Evolutionary conservation across 2,888 invertebrate genomes (phyloP), one percentile per base, ranked within the genome.

Genomic region (Noctua fimbriata): DNA sequence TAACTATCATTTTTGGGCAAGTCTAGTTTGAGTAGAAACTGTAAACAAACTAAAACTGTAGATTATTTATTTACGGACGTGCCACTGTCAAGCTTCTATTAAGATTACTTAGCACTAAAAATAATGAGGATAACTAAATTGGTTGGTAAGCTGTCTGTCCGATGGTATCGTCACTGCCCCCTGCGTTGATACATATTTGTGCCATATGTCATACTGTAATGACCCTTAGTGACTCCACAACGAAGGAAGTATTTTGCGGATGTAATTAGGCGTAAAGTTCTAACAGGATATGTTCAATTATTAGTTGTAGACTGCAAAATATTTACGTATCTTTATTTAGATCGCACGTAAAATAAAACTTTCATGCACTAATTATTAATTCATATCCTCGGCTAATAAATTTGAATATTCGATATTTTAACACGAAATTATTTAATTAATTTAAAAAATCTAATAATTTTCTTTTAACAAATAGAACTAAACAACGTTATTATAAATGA

Each of bases 251-350:
- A 69, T 49, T 28, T 49, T 21, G 28, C 24, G 67, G 58, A 78
- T 49, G 28, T 32, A 49, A 69, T 78, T 67, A 67, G 2, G 18
- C 12, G 47, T 79, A 18, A 28, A 36, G 21, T 67, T 67, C 9
- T 24, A 32, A 49, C 36, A 49, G 47, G 49, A 78, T 69, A 79
- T 65, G 32, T 69, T 21, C 18, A 67, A 79, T 79, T 79, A 78
- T 78, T 69, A 18, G 24, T 49, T 28, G 36, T 1, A 24, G 21
- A 41, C 36, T 75, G 24, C 77, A 12, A 63, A 75, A 28, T 65
- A 14, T 41, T 36, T 36, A 52, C 5, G 5, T 36, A 36, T 16
- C 9, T 18, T 28, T 47, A 16, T 24, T 47, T 65, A 36, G 18
- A 65, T 36, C 24, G 21, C 49, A 52, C 9, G 1, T n/a, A 6